Evolutionary conservation across 2,797 vertebrate genomes (phyloP).

Genomic region (Erithacus rubecula): DNA sequence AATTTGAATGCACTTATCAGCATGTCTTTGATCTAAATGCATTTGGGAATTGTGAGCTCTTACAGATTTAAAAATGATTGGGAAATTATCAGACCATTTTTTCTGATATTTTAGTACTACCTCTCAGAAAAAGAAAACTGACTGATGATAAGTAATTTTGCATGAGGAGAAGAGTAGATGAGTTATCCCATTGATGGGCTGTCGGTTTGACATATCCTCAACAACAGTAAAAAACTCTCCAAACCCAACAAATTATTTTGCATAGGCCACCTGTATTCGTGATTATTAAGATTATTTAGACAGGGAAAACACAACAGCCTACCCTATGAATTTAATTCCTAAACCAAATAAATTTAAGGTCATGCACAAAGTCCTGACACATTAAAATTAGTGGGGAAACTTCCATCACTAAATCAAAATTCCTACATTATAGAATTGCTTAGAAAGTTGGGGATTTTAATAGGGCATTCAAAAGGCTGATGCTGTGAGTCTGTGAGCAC

Average conservation of each 20-base stretch:
- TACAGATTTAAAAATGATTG: neutral
- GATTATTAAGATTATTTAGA: neutral
- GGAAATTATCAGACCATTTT: neutral
- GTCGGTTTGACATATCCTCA: neutral
- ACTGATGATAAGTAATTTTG: neutral
- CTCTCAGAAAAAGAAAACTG: neutral
- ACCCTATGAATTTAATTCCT: neutral
- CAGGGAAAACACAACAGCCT: neutral
- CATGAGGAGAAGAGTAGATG: neutral
- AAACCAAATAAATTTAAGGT: neutral
- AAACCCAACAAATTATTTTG: neutral
- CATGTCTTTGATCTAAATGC: neutral
- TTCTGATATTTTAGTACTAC: neutral
- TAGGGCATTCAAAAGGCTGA: rapidly evolving
- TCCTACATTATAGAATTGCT: neutral
- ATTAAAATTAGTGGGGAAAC: neutral
- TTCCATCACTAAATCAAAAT: neutral
- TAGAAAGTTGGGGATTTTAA: neutral
- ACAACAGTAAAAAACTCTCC: neutral
- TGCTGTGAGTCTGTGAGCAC: neutral
- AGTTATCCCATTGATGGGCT: neutral
- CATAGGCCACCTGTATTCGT: neutral
- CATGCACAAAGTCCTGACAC: rapidly evolving
- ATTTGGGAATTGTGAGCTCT: neutral
- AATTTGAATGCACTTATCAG: neutral